Evolutionary conservation across 2,888 invertebrate genomes (phyloP), one percentile per base, ranked within the genome.

Genomic region (Ennomos fuscantarius): DNA sequence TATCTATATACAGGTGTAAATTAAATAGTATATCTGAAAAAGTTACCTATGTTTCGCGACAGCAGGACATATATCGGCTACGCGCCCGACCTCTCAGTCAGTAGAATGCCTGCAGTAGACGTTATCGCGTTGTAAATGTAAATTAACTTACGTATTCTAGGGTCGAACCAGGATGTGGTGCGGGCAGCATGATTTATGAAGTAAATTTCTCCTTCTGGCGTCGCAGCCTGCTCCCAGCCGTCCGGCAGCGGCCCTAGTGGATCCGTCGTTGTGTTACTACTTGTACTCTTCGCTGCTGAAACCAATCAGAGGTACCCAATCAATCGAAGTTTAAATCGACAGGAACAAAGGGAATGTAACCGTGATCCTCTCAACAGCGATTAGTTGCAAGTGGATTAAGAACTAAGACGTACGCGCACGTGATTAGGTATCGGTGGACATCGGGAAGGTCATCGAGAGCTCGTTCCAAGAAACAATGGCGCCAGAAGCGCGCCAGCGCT

Each of bases 141-240:
- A 45, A 52, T 54, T 64, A 55, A 96, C 97, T 96, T 95, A 97
- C 98, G 98, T 94, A 99, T 96, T 95, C 98, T 95, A 78, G 99
- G 99, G 93, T 99, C 98, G 93, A 98, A 98, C 99, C 99, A 99
- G 79, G 98, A 98, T 68, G 99, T 99, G 79, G 97, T 98, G 90
- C 97, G 95, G 70, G 97, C 96, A 86, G 96, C 95, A 92, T 98
- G 98, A 93, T 98, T 98, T 92, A 98, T 94, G 92, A 97, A 97
- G 93, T 97, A 97, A 76, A 96, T 94, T 90, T 97, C 97, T 74
- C 97, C 97, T 84, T 97, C 96, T 58, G 95, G 94, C 69, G 97
- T 97, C 74, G 95, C 94, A 63, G 96, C 96, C 88, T 97, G 96
- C 88, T 97, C 97, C 97, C 97, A 97, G 74, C 97, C 97, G 67